phyloP scores from a whole-genome alignment of 2,888 invertebrate genomes.

The Tribolium freemani region DNA sequence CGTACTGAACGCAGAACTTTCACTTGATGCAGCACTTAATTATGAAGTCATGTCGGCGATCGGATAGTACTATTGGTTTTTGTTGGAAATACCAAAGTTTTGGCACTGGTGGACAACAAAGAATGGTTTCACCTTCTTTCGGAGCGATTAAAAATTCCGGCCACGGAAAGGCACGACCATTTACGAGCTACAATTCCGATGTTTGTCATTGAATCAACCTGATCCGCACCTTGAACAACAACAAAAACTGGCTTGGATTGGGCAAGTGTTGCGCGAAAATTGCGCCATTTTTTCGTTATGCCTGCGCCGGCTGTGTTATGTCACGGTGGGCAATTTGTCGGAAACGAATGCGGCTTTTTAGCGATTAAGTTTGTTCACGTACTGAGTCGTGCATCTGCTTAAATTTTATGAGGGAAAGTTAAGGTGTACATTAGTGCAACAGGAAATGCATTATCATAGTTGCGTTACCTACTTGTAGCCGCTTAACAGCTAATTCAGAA shows the following conservation, averaged over 20 bases:
- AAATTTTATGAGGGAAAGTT: slow-evolving; percentile 28
- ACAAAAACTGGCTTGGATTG: slow-evolving; percentile 32
- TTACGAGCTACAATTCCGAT: slow-evolving; percentile 10
- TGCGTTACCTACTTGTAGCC: not conserved
- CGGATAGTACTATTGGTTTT: slow-evolving; percentile 7
- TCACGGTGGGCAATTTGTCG: not conserved
- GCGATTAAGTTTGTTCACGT: slow-evolving; percentile 13
- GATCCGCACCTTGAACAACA: slow-evolving; percentile 32
- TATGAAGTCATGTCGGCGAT: slow-evolving; percentile 4
- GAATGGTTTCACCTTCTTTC: slow-evolving; percentile 19
- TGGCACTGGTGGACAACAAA: not conserved
- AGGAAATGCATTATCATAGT: slow-evolving; percentile 4
- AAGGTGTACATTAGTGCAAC: slow-evolving; percentile 1
- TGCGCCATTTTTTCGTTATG: slow-evolving; percentile 13
- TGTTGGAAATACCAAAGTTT: not conserved
- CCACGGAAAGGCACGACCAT: slow-evolving; percentile 23
- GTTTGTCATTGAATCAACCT: slow-evolving; percentile 43
- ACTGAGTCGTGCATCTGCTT: slow-evolving; percentile 3
- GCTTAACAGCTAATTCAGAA: not conserved
- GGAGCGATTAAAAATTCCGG: slow-evolving; percentile 11
- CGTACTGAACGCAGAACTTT: slow-evolving; percentile 30
- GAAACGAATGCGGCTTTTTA: not conserved
- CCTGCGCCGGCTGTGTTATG: not conserved
- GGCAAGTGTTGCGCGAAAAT: slow-evolving; percentile 21
- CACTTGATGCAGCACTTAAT: slow-evolving; percentile 31